Evolutionary conservation across 2,888 invertebrate genomes (phyloP).

Genomic region (Empis livida): DNA sequence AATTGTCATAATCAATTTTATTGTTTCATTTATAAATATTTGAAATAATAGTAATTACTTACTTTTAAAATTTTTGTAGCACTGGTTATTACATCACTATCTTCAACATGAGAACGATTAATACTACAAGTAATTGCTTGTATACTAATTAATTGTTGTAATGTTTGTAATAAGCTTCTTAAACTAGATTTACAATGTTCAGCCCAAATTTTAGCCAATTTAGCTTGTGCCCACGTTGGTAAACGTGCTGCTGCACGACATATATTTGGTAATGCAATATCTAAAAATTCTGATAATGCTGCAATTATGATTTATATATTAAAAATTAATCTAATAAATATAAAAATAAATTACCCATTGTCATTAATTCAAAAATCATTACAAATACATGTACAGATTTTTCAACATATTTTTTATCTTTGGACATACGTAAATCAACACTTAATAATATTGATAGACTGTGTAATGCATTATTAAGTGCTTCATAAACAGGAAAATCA

Average conservation of each 20-base stretch:
- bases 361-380: conserved; percentile 68
- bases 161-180: conserved; percentile 54
- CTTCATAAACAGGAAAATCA: conserved; percentile 23
- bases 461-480: conserved; percentile 22
- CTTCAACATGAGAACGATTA: conserved; percentile 63
- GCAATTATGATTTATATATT: conserved; percentile 16
- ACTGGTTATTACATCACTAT: conserved; percentile 69
- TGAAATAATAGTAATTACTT: background rate
- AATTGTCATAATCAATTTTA: too few species aligned
- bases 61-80: conserved; percentile 84
- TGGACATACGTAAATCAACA: conserved; percentile 14
- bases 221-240: conserved; percentile 60
- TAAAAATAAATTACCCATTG: conserved; percentile 38
- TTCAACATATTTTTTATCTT: conserved; percentile 20
- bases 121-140: conserved; percentile 68
- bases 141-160: conserved; percentile 80
- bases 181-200: conserved; percentile 50
- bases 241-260: conserved; percentile 65
- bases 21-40: too few species aligned
- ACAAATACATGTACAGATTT: conserved; percentile 41
- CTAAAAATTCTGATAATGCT: conserved; percentile 67
- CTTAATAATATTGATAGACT: conserved; percentile 15
- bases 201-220: conserved; percentile 70
- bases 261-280: conserved; percentile 64
- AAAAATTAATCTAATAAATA: background rate